These are phyloP conservation scores for Scolopax bukidnonensis DNA, from an alignment of 2,797 vertebrate genomes.

Conservation along the genomic window DNA sequence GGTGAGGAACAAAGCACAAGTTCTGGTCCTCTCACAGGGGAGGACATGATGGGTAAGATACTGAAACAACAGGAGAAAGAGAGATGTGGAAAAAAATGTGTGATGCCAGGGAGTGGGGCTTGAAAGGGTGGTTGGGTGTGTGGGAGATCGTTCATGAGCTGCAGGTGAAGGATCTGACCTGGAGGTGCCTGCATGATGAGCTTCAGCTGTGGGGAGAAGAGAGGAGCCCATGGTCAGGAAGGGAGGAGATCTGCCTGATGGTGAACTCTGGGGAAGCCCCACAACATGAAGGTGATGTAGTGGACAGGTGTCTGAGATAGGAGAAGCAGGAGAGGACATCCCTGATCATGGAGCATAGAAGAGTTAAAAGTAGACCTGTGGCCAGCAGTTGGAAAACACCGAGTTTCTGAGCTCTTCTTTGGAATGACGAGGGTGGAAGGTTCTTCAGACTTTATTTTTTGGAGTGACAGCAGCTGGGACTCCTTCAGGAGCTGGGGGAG, in stretches of 20 bases:
- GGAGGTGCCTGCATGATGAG: not conserved
- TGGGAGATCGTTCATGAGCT: not conserved
- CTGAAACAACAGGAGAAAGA: rapidly evolving
- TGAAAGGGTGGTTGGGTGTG: not conserved
- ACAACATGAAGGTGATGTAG: not conserved
- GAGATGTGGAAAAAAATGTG: not conserved
- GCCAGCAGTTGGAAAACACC: not conserved
- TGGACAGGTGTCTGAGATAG: not conserved
- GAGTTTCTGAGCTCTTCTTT: not conserved
- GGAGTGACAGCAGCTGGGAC: rapidly evolving
- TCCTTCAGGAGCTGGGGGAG: not conserved
- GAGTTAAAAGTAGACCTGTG: not conserved
- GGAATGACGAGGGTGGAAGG: rapidly evolving
- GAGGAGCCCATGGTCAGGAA: not conserved
- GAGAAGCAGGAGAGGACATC: not conserved
- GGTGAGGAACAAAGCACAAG: not conserved
- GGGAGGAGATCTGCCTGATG: not conserved
- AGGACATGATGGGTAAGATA: not conserved
- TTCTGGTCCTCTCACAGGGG: not conserved
- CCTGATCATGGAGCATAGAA: rapidly evolving
- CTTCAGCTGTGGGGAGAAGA: not conserved
- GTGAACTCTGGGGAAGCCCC: not conserved
- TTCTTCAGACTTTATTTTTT: not conserved
- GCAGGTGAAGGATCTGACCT: not conserved
- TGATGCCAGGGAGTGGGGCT: not conserved